Evolutionary conservation across 2,113 vertebrate species (phyloP), one percentile per base, ranked within the genome.

Genomic region (Melanerpes formicivorus): DNA sequence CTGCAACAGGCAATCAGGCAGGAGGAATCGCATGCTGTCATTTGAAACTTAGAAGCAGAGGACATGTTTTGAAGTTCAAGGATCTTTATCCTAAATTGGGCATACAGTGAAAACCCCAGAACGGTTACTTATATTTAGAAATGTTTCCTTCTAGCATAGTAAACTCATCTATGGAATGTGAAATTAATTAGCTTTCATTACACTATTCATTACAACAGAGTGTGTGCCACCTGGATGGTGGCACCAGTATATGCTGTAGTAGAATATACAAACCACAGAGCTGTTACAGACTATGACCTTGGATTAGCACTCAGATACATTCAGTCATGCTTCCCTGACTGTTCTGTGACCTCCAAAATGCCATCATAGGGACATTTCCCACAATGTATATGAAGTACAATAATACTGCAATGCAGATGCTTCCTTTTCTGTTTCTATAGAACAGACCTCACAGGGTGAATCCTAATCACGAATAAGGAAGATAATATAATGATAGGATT

Each of bases 21-120:
- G 62, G 29, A 62, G 21, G 6, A 86, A 77, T 62, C 25, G 37
- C 0, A 0, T 69, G 15, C 14, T 62, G 22, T 48, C 73, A 95
- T 62, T 48, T 88, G 32, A 54, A 30, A 65, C 9, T 73, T 42
- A 82, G 65, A 88, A 83, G 16, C 6, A 81, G 34, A 84, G 4
- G 44, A 81, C 6, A 16, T 21, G 8, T 54, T 84, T 32, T 88
- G 56, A 90, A 91, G 14, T 52, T 64, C 15, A 79, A 58, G 9
- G 52, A 73, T 80, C 90, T 83, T 23, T 19, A 11, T 62, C 30
- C 30, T 60, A 16, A 55, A 40, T 29, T 71, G 14, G 18, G 60
- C 15, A n/a, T 18, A 56, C 0, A 0, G 21, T 0, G 0, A 16
- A 88, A 84, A 62, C 2, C 19, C 7, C 11, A 62, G 2, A 12